Evolutionary conservation across 2,113 vertebrate genomes (phyloP).

Genomic region (Forbesichthys agassizii): DNA sequence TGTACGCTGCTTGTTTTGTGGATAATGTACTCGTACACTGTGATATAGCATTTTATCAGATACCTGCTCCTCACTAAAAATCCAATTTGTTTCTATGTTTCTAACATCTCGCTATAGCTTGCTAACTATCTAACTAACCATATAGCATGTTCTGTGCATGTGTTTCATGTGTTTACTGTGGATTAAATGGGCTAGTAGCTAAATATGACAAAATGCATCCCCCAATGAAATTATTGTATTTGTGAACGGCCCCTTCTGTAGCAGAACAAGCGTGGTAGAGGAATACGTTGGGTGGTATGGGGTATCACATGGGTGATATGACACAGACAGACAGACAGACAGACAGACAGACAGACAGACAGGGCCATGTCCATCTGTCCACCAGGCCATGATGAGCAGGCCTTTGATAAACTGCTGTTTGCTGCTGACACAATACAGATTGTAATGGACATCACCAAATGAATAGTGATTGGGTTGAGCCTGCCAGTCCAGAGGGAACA

Average conservation of each 20-base stretch:
- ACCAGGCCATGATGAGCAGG: slow-evolving; percentile 37
- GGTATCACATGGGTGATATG: too few species aligned
- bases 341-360: not conserved
- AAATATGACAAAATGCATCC: too few species aligned
- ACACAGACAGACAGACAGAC: too few species aligned
- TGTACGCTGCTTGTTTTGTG: not conserved
- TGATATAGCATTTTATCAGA: not conserved
- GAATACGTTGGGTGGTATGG: not conserved
- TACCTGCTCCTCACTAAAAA: not conserved
- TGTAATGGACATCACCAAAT: slow-evolving; percentile 17
- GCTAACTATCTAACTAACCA: too few species aligned
- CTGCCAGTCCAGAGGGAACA: slow-evolving; percentile 20
- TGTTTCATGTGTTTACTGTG: too few species aligned
- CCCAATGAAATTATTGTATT: too few species aligned
- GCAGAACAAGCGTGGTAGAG: too few species aligned
- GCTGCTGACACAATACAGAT: slow-evolving; percentile 33
- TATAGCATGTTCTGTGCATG: too few species aligned
- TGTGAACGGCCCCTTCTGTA: too few species aligned
- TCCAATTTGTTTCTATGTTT: not conserved
- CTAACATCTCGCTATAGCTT: too few species aligned
- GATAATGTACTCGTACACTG: not conserved
- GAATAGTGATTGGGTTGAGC: slow-evolving; percentile 25
- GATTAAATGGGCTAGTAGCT: too few species aligned
- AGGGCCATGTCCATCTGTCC: slow-evolving; percentile 9
- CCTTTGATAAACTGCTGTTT: slow-evolving; percentile 28